Base-by-base conservation (phyloP, 1,140 invertebrate species). In the Pogonomyrmex barbatus region DNA sequence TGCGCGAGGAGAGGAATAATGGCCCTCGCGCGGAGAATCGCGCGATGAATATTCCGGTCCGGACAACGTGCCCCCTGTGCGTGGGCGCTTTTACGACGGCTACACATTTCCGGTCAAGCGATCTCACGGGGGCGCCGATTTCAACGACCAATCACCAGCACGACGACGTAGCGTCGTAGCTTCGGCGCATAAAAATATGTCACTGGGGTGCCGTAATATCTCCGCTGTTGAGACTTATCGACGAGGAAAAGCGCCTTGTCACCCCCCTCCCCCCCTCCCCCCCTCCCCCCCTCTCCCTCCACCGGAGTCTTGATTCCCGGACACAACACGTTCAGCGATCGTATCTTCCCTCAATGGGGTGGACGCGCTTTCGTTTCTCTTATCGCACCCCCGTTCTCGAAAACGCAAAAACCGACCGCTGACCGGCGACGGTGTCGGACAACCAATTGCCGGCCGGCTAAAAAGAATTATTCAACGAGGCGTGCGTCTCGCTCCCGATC, bases 381-480 rank as follows among this genome's bases (percentile, higher is more conserved):
- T 85, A 67, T 81, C 83, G 63, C 24, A 24, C 24, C 30, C 33
- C 62, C 24, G 47, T 33, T 39, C 42, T 50, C 2, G 39, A 63
- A 85, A 87, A 73, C 47, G 30, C 56, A 67, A 56, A 75, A 58
- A n/a, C 58, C 73, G 65, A 45, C 65, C 36, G n/a, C 45, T 24
- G 42, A 56, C 17, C 14, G 47, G 8, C 24, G 24, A 24, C 24
- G 24, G 24, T 24, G 24, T 24, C 24, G 24, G 24, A 24, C 24
- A 24, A 24, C 24, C 24, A 24, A 24, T 24, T 0, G 30, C 63
- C 39, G 68, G 9, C 52, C 60, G 54, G 60, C 50, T 65, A 65
- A 90, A 92, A 92, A 90, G 89, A 94, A 94, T 94, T 93, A 92
- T 91, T 92, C 93, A 94, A 94, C 93, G 92, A 94, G 90, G 91